phyloP scores from a whole-genome alignment of 2,888 invertebrate species.

The Troilus luridus region DNA sequence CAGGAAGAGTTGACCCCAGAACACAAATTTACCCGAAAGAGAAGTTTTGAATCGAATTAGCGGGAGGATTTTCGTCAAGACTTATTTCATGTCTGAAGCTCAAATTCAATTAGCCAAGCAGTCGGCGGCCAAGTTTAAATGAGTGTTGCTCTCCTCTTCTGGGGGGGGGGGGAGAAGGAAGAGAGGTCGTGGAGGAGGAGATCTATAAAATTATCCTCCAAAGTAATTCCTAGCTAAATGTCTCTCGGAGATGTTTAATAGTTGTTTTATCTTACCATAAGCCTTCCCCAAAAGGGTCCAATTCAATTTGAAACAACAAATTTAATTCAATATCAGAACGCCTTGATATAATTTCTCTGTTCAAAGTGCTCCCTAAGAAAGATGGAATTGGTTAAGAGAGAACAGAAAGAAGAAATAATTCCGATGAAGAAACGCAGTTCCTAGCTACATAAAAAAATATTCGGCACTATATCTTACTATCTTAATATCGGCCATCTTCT shows the following conservation, averaged over 20 bases:
- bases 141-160: background rate
- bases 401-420: background rate
- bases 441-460: background rate
- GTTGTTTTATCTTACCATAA: slow-evolving; percentile 17
- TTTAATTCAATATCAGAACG: slow-evolving; percentile 20
- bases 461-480: too few relatives aligned
- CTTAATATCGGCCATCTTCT: too few relatives aligned
- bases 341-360: slow-evolving; percentile 15
- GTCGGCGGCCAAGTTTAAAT: slow-evolving; percentile 32
- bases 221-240: slow-evolving; percentile 16
- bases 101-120: slow-evolving; percentile 11
- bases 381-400: background rate
- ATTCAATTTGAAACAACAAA: slow-evolving; percentile 35
- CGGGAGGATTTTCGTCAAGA: slow-evolving; percentile 8
- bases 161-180: too few relatives aligned
- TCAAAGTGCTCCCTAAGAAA: background rate
- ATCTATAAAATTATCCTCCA: slow-evolving; percentile 30
- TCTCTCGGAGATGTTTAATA: slow-evolving; percentile 14
- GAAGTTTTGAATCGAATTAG: slow-evolving; percentile 43
- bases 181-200: background rate
- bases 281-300: background rate
- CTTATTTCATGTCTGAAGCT: slow-evolving; percentile 6
- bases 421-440: background rate
- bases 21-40: background rate
- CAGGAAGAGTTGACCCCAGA: background rate